A percentile compares a stretch with the other conserved stretches of the same genome.
Evolutionary conservation across 1,140 invertebrate species (phyloP).

Genomic region (Temnothorax longispinosus): DNA sequence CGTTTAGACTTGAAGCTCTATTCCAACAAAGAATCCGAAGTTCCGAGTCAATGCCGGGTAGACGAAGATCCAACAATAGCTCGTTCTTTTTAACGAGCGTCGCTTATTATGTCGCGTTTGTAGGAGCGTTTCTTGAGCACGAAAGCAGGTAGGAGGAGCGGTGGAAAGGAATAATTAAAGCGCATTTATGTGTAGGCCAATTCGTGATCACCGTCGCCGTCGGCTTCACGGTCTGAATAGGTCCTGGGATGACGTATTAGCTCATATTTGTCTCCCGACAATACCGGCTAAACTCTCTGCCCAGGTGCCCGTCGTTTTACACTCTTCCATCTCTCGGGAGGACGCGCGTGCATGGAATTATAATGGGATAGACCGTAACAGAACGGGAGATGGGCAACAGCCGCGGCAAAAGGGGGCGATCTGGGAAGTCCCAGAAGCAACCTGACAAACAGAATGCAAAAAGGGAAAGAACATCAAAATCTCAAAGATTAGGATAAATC

Average conservation of each 20-base stretch:
- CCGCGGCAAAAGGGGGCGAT: slow-evolving; percentile 50
- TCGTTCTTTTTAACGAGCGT: slow-evolving; percentile 59
- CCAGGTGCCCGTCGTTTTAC: slow-evolving; percentile 82
- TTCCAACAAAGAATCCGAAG: slow-evolving; percentile 42
- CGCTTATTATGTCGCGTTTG: slow-evolving; percentile 59
- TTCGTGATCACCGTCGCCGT: slow-evolving; percentile 82
- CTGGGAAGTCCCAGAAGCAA: slow-evolving; percentile 60
- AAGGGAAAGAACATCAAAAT: background rate
- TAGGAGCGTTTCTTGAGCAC: slow-evolving; percentile 41
- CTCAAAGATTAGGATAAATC: background rate
- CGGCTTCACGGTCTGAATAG: slow-evolving; percentile 77
- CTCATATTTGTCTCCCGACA: slow-evolving; percentile 85
- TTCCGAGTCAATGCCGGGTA: slow-evolving; percentile 41
- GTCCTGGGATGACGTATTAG: slow-evolving; percentile 83
- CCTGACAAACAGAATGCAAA: slow-evolving; percentile 39
- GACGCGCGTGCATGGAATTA: slow-evolving; percentile 74
- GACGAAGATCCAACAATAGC: slow-evolving; percentile 50
- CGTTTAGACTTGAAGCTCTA: background rate
- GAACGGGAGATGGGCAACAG: slow-evolving; percentile 54
- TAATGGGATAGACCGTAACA: slow-evolving; percentile 77
- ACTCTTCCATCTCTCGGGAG: slow-evolving; percentile 78
- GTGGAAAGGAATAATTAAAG: slow-evolving; percentile 81
- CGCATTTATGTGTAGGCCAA: slow-evolving; percentile 82
- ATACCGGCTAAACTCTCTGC: slow-evolving; percentile 81
- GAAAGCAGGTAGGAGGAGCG: slow-evolving; percentile 24